These are phyloP conservation scores for Champsocephalus esox DNA, from an alignment of 2,797 vertebrate species.

Conservation along the genomic window DNA sequence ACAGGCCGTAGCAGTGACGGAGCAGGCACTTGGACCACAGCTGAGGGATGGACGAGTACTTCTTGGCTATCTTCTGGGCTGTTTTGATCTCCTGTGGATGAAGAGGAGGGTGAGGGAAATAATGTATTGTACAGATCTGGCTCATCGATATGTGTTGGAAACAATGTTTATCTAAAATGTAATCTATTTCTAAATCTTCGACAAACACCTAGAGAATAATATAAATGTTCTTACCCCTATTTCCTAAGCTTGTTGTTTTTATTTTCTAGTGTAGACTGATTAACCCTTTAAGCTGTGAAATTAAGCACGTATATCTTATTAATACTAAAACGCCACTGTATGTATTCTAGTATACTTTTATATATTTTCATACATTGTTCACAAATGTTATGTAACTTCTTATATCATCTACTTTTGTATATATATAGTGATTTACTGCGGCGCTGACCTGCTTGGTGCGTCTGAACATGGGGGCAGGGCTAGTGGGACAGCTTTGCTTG, in stretches of 20 bases:
- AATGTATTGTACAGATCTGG: background rate
- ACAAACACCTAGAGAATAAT: background rate
- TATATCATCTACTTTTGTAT: no score
- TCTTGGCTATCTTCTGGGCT: conserved; percentile 96
- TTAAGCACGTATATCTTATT: no score
- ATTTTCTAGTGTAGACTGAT: no score
- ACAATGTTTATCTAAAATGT: background rate
- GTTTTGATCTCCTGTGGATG: conserved; percentile 93
- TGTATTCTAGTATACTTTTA: no score
- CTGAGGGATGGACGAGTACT: conserved; percentile 94
- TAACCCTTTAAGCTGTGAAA: no score
- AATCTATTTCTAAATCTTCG: background rate
- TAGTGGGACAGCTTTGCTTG: conserved; percentile 92
- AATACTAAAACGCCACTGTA: no score
- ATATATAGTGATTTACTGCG: background rate
- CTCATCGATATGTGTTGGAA: background rate
- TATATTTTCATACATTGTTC: no score
- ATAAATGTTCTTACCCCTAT: background rate
- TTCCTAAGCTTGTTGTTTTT: no score
- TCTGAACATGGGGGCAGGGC: conserved; percentile 95
- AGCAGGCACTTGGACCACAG: conserved; percentile 98
- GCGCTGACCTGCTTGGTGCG: conserved; percentile 95
- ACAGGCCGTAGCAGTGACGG: conserved; percentile 95
- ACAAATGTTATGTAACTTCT: no score
- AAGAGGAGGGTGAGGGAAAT: background rate